Conservation (phyloP, 30 jellyfish, hydroid and myxozoan species). For the Aurelia coerulea region DNA sequence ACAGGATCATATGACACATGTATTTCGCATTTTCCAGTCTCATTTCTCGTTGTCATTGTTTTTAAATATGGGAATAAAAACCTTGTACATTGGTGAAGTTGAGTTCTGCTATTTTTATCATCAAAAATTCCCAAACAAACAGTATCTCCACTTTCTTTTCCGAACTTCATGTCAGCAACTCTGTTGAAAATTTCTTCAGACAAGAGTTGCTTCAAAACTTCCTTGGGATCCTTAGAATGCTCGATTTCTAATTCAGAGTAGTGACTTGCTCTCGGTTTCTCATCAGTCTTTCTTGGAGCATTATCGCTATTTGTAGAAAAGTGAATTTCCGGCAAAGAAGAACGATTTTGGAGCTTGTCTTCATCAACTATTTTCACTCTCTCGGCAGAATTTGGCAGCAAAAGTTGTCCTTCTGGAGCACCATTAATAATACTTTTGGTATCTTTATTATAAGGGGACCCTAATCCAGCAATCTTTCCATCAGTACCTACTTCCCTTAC, state of each 20-base stretch:
- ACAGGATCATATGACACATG: conserved; percentile 9
- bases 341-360: no score
- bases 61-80: conserved; percentile 60
- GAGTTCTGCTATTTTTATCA: conserved; percentile 31
- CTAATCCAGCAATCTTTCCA: conserved; percentile 47
- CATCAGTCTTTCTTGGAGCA: no score
- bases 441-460: no score
- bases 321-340: no score
- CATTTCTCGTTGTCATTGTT: conserved; percentile 13
- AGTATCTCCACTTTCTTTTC: not conserved
- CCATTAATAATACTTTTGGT: not conserved
- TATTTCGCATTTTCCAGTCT: conserved; percentile 18
- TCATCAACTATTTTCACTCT: no score
- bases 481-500: conserved; percentile 70
- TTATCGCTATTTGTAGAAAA: no score
- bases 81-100: conserved; percentile 63
- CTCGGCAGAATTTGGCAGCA: no score
- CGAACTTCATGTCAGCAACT: not conserved
- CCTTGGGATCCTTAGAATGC: not conserved
- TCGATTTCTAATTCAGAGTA: no score
- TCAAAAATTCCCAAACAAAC: conserved; percentile 16
- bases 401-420: no score
- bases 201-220: not conserved
- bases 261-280: no score
- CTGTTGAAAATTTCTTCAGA: not conserved